Base-by-base conservation (phyloP, 2,888 invertebrate species). In the Leucophora obtusa region DNA sequence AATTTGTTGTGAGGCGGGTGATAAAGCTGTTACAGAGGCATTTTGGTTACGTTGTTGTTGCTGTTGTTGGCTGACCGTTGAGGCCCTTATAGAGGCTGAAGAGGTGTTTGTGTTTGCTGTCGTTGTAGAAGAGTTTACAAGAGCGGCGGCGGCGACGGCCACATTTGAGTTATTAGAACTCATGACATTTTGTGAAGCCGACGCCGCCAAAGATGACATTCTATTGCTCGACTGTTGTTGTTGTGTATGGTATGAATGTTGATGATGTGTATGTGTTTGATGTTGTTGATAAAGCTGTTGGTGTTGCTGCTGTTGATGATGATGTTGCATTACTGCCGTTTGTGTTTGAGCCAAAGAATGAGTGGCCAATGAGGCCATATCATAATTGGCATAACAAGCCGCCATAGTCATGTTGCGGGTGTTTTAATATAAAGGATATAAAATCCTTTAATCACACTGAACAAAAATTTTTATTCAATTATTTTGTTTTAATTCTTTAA, bases 311-410 rank as follows among this genome's bases (percentile, higher is more conserved):
- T 81, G 83, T 24, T 81, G 82, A 21, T 82, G 82, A 56, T 84
- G 85, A 60, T 79, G 82, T 28, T 60, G 84, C 82, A 80, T 81
- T 7, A 82, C 65, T 47, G 87, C 84, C 43, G 87, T 85, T 58
- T 81, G 81, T 70, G 78, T 77, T 35, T 73, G 81, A 66, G 81
- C 77, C 87, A 89, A 86, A 83, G 86, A 86, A 83, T 90, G 89
- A 83, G 89, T 86, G 62, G 81, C 81, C 80, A 90, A 83, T 58
- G 89, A 85, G 75, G 89, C 86, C 87, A 90, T 87, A 85, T 91
- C 89, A 83, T 90, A 90, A 83, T 87, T 90, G 75, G 90, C 88
- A 85, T 90, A 90, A 77, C 90, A 90, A 70, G 90, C 89, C 75
- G 90, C 89, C 90, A 90, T 90, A 83, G 90, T 89, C 90, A 90